These are phyloP conservation scores for Coendou prehensilis DNA, from an alignment of 2,797 vertebrate species.

Conservation along the genomic window DNA sequence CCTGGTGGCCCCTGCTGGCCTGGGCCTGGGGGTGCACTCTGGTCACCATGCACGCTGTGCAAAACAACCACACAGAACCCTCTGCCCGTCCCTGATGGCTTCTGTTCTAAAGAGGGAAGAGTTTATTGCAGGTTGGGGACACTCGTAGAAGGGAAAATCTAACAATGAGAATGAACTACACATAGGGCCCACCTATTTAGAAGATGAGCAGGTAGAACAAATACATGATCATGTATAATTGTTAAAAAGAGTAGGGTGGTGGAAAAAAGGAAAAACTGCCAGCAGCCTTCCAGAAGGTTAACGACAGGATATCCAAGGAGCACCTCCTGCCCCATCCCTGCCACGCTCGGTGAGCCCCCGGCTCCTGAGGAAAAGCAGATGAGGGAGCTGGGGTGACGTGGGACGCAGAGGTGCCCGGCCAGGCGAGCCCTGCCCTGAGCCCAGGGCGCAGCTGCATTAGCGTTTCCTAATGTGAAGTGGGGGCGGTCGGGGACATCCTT, in stretches of 20 bases:
- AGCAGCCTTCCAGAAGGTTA: constrained; percentile 82
- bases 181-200: background rate
- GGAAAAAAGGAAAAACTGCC: constrained; percentile 81
- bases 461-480: background rate
- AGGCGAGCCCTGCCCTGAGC: background rate
- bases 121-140: constrained; percentile 81
- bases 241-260: constrained; percentile 75
- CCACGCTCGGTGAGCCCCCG: background rate
- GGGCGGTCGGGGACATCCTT: background rate
- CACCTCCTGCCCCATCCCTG: background rate
- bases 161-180: constrained; percentile 65
- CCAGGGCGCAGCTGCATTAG: background rate
- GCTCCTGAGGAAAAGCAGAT: background rate
- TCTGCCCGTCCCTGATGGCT: background rate
- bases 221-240: constrained; percentile 68
- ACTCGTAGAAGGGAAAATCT: constrained; percentile 63
- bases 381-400: rapidly evolving
- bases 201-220: constrained; percentile 69
- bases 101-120: constrained; percentile 58
- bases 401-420: background rate
- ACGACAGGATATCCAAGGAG: background rate
- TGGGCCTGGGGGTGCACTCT: background rate
- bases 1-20: background rate
- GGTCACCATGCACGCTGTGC: rapidly evolving
- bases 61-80: background rate